Conservation (phyloP, 2,797 vertebrate species). For the Emydoidea blandingii region DNA sequence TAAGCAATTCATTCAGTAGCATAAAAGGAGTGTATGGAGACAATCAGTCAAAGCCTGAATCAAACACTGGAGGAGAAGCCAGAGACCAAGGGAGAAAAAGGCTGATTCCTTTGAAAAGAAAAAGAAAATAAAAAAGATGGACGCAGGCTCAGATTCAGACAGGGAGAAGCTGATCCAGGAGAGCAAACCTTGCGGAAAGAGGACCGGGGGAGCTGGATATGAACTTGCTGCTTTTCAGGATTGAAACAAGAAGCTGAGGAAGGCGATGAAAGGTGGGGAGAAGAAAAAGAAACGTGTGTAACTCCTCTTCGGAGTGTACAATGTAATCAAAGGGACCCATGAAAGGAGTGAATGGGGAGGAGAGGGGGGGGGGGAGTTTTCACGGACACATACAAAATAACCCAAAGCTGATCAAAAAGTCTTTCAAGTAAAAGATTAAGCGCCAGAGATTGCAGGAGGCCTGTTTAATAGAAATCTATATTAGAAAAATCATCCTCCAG, state of each 20-base stretch:
- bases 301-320: not conserved
- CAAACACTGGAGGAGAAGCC: slow-evolving; percentile 60
- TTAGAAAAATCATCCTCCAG: slow-evolving; percentile 20
- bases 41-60: slow-evolving; percentile 55
- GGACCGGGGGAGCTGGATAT: slow-evolving; percentile 10
- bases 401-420: slow-evolving; percentile 68
- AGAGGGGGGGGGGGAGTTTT: not conserved
- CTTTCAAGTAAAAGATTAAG: slow-evolving; percentile 75
- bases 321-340: not conserved
- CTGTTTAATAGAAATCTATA: slow-evolving; percentile 61
- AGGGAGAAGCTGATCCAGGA: not conserved
- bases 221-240: slow-evolving; percentile 25
- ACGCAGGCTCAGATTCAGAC: not conserved
- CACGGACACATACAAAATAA: not conserved
- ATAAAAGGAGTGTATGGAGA: slow-evolving; percentile 64
- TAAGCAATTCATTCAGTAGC: slow-evolving; percentile 74
- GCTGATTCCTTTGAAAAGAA: slow-evolving; percentile 42
- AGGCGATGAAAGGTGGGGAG: slow-evolving; percentile 2
- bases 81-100: slow-evolving; percentile 14
- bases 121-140: not conserved
- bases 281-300: slow-evolving; percentile 14
- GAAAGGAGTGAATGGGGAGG: not conserved
- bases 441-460: slow-evolving; percentile 61
- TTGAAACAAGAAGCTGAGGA: not conserved
- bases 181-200: slow-evolving; percentile 33